Percentiles rank a stretch among this genome's conserved stretches.
Conservation (phyloP, 2,888 invertebrate genomes). For the Agrenia bidenticulata region DNA sequence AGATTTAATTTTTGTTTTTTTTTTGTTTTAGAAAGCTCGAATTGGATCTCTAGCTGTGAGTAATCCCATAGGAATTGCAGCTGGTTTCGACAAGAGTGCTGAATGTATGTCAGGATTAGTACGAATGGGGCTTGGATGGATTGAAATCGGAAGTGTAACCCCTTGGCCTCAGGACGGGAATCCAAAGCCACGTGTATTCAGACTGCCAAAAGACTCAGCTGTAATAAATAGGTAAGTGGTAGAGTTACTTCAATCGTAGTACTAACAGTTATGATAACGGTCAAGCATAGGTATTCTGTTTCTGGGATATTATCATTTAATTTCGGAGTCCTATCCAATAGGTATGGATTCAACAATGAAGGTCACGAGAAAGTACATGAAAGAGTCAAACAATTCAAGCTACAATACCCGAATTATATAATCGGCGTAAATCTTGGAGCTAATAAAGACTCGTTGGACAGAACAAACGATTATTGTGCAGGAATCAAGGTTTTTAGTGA, state of each 20-base stretch:
- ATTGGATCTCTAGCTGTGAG: conserved; percentile 71
- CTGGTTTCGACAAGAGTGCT: conserved; percentile 97
- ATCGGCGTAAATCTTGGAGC: conserved; percentile 95
- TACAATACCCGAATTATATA: conserved; percentile 63
- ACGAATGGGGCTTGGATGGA: conserved; percentile 87
- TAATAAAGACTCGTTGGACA: conserved; percentile 79
- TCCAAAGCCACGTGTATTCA: conserved; percentile 86
- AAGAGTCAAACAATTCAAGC: conserved; percentile 63
- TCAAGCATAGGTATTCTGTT: neutral
- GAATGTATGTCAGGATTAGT: conserved; percentile 81
- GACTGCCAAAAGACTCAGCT: conserved; percentile 79
- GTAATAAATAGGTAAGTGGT: conserved; percentile 89
- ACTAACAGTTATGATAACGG: neutral
- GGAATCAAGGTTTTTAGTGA: conserved; percentile 81
- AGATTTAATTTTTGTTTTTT: neutral
- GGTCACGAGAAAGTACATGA: conserved; percentile 77
- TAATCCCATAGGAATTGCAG: conserved; percentile 96
- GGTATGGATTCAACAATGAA: conserved; percentile 93
- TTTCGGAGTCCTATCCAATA: too few relatives aligned
- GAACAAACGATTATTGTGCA: conserved; percentile 76
- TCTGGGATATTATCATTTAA: too few relatives aligned
- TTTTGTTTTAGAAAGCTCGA: conserved; percentile 64
- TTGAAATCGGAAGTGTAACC: conserved; percentile 93
- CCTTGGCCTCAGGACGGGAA: conserved; percentile 92
- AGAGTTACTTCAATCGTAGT: too few relatives aligned